Evolutionary conservation across 2,888 invertebrate species (phyloP), one percentile per base, ranked within the genome.

Genomic region (Chrysopilus asiliformis): DNA sequence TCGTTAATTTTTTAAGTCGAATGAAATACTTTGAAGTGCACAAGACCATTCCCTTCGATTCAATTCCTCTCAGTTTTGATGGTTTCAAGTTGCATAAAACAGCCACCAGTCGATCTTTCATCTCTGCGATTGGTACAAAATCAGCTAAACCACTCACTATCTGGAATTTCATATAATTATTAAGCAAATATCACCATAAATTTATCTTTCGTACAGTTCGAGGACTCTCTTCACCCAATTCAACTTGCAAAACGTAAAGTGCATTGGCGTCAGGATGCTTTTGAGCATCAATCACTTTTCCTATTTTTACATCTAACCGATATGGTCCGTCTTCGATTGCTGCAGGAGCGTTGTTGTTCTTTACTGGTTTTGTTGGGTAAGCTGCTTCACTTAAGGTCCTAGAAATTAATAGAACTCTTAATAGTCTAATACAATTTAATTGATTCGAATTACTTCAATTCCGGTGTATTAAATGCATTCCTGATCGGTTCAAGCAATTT

Each of bases 51-150:
- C 90, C 94, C 56, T 81, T 78, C 0, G 93, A 93, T 48, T 83
- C 77, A 18, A 94, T 68, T 33, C 94, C 93, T 45, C 94, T 72
- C 79, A 97, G 86, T 70, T 94, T 97, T 10, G 90, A 91, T 24
- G 97, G 80, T 66, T 98, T 98, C 33, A 98, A 71, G 63, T 98
- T 98, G 50, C 93, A 93, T 33, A 98, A 66, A 3, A 97, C 86
- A 4, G 97, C 82, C 4, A 94, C 95, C 62, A 85, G 68, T 40
- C 90, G 73, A 52, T 90, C 73, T 53, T 81, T 71, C 80, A 97
- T 85, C 64, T 93, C 78, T 53, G 93, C 89, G 35, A 89, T 68
- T 9, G 90, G 79, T 13, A 94, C 80, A 66, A 76, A 89, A 55
- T 89, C 86, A 1, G 94, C 97, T 44, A 98, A 69, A 2, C 97